phyloP scores from a whole-genome alignment of 2,888 invertebrate genomes.

The Pelosia muscerda region DNA sequence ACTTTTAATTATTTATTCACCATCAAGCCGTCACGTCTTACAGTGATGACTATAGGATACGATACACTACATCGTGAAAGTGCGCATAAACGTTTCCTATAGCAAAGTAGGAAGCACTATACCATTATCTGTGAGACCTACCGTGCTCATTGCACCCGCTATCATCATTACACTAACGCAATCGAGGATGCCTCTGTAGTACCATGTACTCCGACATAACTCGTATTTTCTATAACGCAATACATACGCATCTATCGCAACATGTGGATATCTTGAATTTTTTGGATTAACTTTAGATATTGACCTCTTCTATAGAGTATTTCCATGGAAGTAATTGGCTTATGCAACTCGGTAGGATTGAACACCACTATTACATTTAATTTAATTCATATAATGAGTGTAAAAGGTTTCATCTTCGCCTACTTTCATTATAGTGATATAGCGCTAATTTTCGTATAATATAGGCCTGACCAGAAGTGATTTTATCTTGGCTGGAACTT shows the following conservation, averaged over 20 bases:
- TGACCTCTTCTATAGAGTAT: slow-evolving; percentile 25
- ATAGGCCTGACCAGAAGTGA: not conserved
- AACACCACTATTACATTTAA: slow-evolving; percentile 6
- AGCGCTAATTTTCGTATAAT: no score
- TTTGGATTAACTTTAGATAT: slow-evolving; percentile 28
- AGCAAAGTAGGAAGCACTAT: slow-evolving; percentile 62
- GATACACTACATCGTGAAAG: slow-evolving; percentile 63
- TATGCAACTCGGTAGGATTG: slow-evolving; percentile 4
- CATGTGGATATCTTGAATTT: slow-evolving; percentile 21
- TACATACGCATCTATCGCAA: slow-evolving; percentile 15
- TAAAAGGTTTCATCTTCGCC: not conserved
- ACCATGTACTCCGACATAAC: slow-evolving; percentile 42
- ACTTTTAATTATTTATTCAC: slow-evolving; percentile 27
- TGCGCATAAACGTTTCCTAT: slow-evolving; percentile 65
- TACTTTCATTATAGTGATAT: not conserved
- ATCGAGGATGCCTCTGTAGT: slow-evolving; percentile 56
- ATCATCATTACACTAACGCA: slow-evolving; percentile 67
- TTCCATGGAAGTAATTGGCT: slow-evolving; percentile 22
- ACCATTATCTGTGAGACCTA: slow-evolving; percentile 63
- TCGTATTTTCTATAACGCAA: slow-evolving; percentile 39
- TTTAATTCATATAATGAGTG: not conserved
- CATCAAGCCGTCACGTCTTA: slow-evolving; percentile 36
- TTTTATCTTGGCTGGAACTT: not conserved
- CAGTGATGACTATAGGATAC: slow-evolving; percentile 44
- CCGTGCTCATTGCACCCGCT: slow-evolving; percentile 54